These are phyloP conservation scores for Telenomus remus DNA, from an alignment of 1,140 invertebrate species.

Conservation along the genomic window DNA sequence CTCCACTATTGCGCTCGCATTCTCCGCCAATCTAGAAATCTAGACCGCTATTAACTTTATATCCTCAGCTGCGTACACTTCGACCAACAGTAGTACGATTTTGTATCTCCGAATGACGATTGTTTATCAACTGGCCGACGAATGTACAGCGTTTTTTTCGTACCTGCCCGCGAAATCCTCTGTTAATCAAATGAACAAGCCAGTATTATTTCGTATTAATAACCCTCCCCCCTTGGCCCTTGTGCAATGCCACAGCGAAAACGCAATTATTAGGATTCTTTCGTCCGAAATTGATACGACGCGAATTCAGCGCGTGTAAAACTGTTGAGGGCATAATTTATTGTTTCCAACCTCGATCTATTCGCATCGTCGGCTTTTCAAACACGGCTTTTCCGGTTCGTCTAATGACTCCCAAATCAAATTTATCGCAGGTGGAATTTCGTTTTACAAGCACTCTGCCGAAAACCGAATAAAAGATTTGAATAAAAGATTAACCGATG, in stretches of 20 bases:
- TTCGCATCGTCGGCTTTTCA: constrained; percentile 17
- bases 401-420: constrained; percentile 20
- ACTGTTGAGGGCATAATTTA: constrained; percentile 14
- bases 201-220: constrained; percentile 24
- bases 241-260: background rate
- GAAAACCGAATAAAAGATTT: constrained; percentile 15
- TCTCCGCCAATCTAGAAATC: constrained; percentile 73
- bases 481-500: constrained; percentile 1
- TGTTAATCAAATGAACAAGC: constrained; percentile 33
- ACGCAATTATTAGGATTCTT: constrained; percentile 24
- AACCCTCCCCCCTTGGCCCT: background rate
- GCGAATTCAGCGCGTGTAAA: constrained; percentile 7
- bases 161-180: constrained; percentile 5
- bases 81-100: constrained; percentile 55
- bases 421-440: constrained; percentile 25
- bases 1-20: constrained; percentile 70
- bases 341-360: constrained; percentile 3
- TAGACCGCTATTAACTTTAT: constrained; percentile 75
- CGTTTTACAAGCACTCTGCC: constrained; percentile 1
- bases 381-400: constrained; percentile 18
- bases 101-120: constrained; percentile 47
- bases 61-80: constrained; percentile 59
- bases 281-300: constrained; percentile 14
- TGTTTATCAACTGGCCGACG: constrained; percentile 34
- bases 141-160: constrained; percentile 27